These are phyloP conservation scores for Zapus hudsonius DNA, from an alignment of 2,113 vertebrate species.

Conservation along the genomic window DNA sequence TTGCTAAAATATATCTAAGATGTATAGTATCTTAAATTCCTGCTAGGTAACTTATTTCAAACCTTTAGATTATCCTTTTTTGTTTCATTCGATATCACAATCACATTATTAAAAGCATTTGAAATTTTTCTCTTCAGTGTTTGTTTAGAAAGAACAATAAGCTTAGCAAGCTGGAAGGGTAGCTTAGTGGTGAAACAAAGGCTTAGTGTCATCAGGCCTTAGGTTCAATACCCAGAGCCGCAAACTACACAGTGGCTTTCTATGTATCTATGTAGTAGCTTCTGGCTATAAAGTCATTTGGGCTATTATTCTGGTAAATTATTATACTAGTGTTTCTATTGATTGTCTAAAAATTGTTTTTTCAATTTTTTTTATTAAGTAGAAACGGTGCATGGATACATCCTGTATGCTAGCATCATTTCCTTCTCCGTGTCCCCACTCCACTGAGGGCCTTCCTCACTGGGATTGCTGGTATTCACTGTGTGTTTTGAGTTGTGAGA, in stretches of 20 bases:
- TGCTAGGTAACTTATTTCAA: neutral
- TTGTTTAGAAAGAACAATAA: neutral
- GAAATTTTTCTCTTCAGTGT: neutral
- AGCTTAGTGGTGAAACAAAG: too few relatives aligned
- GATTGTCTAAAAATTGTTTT: neutral
- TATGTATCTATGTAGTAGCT: neutral
- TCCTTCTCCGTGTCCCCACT: too few relatives aligned
- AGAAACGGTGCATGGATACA: too few relatives aligned
- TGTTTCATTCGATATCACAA: neutral
- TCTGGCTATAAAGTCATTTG: neutral
- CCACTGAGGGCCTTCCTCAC: too few relatives aligned
- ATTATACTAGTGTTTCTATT: neutral
- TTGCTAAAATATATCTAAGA: neutral
- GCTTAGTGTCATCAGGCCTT: neutral
- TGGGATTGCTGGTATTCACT: too few relatives aligned
- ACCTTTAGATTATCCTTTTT: neutral
- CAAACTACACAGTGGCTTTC: neutral
- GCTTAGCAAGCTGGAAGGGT: neutral
- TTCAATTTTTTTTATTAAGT: too few relatives aligned
- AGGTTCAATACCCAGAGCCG: neutral
- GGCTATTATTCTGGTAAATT: neutral
- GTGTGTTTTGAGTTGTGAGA: too few relatives aligned
- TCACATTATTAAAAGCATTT: neutral
- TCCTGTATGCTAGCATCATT: too few relatives aligned
- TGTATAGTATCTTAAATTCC: neutral